These are phyloP conservation scores for Raja brachyura DNA, from an alignment of 2,113 vertebrate genomes.

Conservation along the genomic window DNA sequence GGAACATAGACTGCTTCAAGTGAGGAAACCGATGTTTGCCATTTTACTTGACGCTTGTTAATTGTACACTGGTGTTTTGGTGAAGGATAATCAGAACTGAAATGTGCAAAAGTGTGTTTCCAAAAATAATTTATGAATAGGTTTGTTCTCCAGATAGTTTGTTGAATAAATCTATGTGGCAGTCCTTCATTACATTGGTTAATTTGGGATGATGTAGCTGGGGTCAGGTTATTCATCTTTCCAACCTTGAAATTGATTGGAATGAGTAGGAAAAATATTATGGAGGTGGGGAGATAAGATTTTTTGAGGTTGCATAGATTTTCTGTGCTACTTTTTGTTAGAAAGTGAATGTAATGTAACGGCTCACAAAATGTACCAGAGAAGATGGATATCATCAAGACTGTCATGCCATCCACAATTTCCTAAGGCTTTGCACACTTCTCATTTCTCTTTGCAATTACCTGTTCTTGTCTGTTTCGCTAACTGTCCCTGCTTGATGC, in stretches of 20 bases:
- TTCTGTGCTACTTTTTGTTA: not conserved
- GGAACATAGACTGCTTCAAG: conserved; percentile 92
- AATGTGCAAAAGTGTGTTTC: not conserved
- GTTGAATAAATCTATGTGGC: not conserved
- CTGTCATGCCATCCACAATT: not conserved
- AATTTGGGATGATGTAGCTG: not conserved
- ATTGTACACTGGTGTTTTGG: not conserved
- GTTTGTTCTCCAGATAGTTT: not conserved
- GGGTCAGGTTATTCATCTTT: not conserved
- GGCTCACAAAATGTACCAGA: not conserved
- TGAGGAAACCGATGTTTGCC: conserved; percentile 46
- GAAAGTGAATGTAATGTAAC: not conserved
- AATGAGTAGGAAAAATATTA: not conserved
- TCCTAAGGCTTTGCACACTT: not conserved
- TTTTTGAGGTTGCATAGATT: not conserved
- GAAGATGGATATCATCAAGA: not conserved
- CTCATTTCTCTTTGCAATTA: not conserved
- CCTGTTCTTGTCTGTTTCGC: not conserved
- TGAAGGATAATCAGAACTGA: not conserved
- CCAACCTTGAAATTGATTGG: not conserved
- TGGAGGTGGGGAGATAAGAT: not conserved
- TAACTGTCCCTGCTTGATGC: too few relatives aligned
- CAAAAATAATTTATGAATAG: not conserved
- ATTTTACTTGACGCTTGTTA: not conserved
- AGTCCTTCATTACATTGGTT: not conserved